A percentile compares a stretch with the other conserved stretches of the same genome.
Conservation (phyloP, 2,888 invertebrate genomes). For the Catocala sponsa region DNA sequence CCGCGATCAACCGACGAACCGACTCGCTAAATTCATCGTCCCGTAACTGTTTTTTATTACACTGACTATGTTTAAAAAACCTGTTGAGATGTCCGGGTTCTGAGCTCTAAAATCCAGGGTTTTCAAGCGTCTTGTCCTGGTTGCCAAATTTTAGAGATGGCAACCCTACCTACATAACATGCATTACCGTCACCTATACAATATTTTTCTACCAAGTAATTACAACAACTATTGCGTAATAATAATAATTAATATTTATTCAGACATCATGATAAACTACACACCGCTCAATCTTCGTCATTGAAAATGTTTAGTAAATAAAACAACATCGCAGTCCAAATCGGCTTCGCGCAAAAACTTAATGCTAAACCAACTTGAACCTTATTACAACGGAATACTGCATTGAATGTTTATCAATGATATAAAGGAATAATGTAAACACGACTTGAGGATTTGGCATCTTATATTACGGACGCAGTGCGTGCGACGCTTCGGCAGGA, state of each 20-base stretch:
- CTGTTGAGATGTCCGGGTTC: too few species aligned
- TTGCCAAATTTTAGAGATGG: too few species aligned
- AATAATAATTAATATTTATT: constrained; percentile 18
- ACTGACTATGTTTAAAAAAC: too few species aligned
- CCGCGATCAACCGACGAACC: too few species aligned
- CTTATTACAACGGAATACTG: constrained; percentile 33
- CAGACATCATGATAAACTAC: constrained; percentile 16
- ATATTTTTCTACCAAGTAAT: not conserved
- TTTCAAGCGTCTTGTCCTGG: too few species aligned
- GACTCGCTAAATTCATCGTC: too few species aligned
- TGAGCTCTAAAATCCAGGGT: too few species aligned
- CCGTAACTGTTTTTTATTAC: too few species aligned
- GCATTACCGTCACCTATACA: too few species aligned
- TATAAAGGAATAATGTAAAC: constrained; percentile 42
- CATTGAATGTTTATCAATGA: constrained; percentile 39
- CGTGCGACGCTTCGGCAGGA: constrained; percentile 31
- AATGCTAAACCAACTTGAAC: constrained; percentile 37
- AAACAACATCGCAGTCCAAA: constrained; percentile 22
- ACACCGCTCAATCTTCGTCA: constrained; percentile 34
- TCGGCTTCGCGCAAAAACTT: constrained; percentile 26
- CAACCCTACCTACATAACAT: too few species aligned
- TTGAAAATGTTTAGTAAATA: constrained; percentile 30
- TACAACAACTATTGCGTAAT: constrained; percentile 6
- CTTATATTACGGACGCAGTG: constrained; percentile 38
- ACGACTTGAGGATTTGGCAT: constrained; percentile 47